Percentiles rank a stretch among this genome's conserved stretches.
Conservation (phyloP, 2,797 vertebrate species). For the Anguilla anguilla region DNA sequence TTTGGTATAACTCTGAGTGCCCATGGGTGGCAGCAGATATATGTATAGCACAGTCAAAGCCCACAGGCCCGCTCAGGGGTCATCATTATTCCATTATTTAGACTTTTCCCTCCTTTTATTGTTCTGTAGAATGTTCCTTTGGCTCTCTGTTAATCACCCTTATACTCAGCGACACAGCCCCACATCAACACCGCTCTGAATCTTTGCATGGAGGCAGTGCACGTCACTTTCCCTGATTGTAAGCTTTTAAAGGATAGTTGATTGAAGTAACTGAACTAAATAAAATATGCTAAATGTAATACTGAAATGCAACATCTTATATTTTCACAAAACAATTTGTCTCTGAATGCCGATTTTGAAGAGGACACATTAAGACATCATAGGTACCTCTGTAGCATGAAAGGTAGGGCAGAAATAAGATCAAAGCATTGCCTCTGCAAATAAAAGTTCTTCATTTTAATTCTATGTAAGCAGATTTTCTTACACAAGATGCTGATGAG, state of each 20-base stretch:
- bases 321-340: not conserved
- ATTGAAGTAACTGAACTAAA: constrained; percentile 55
- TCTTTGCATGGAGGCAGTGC: constrained; percentile 70
- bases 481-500: not conserved
- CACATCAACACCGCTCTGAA: constrained; percentile 55
- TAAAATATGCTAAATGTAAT: not conserved
- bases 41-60: constrained; percentile 72
- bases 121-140: not conserved
- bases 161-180: constrained; percentile 56
- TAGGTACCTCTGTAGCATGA: no score
- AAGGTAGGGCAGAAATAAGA: no score
- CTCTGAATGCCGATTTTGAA: not conserved
- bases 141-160: constrained; percentile 23
- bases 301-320: not conserved
- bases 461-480: not conserved
- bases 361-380: not conserved
- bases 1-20: constrained; percentile 67
- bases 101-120: constrained; percentile 45
- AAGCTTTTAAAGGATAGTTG: constrained; percentile 54
- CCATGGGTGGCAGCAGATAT: constrained; percentile 79
- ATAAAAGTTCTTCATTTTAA: not conserved
- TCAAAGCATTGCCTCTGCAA: not conserved
- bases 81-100: constrained; percentile 61
- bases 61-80: constrained; percentile 67
- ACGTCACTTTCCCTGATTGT: not conserved